Percentiles rank a stretch among this genome's conserved stretches.
These are phyloP conservation scores for Ceratoteleas bidentatus DNA, from an alignment of 1,140 invertebrate genomes.

Conservation along the genomic window DNA sequence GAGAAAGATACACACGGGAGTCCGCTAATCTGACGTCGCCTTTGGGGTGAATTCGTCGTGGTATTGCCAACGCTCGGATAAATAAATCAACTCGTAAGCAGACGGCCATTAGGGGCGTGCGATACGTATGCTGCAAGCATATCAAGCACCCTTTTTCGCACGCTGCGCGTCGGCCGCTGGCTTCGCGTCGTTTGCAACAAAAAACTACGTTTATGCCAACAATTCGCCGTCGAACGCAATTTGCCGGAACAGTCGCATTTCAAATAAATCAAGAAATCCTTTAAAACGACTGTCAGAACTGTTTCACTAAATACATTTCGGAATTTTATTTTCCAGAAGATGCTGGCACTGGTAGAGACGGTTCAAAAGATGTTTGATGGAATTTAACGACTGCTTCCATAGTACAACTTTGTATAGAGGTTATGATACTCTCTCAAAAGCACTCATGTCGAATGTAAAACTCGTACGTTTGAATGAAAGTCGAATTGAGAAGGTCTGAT, in stretches of 20 bases:
- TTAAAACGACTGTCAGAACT: too few species aligned
- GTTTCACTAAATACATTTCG: too few species aligned
- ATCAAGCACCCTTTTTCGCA: slow-evolving; percentile 66
- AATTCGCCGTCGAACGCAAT: slow-evolving; percentile 32
- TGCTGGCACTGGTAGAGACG: too few species aligned
- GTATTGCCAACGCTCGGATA: slow-evolving; percentile 71
- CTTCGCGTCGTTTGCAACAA: slow-evolving; percentile 42
- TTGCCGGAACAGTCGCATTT: too few species aligned
- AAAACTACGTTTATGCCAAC: slow-evolving; percentile 54
- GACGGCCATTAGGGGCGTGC: slow-evolving; percentile 70
- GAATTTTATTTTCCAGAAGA: too few species aligned
- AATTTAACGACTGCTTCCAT: too few species aligned
- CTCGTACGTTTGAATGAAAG: neutral
- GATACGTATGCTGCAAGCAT: slow-evolving; percentile 66
- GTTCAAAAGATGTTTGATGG: too few species aligned
- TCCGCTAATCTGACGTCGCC: slow-evolving; percentile 68
- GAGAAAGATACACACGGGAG: slow-evolving; percentile 71
- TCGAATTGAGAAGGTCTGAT: neutral
- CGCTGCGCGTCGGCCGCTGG: slow-evolving; percentile 45
- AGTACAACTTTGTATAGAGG: neutral
- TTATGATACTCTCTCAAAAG: neutral
- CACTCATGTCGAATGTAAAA: neutral
- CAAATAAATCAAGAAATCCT: too few species aligned
- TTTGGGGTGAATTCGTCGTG: slow-evolving; percentile 74
- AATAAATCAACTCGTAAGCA: slow-evolving; percentile 77